Evolutionary conservation across 2,113 vertebrate genomes (phyloP).

Genomic region (Alethe diademata): DNA sequence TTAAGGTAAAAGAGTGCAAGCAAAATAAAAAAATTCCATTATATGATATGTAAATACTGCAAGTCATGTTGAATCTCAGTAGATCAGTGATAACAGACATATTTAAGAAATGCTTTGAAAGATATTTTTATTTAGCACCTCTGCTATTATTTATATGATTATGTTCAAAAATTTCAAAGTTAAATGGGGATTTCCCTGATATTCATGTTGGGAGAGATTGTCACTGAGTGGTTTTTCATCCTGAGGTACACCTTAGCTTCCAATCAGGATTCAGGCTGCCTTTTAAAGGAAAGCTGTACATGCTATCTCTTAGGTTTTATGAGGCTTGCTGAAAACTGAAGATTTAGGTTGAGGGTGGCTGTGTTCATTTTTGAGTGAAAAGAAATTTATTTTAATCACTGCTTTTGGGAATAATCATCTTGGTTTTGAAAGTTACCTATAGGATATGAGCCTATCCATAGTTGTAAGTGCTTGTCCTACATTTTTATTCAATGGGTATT

Average conservation of each 20-base stretch:
- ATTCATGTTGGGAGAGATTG: neutral
- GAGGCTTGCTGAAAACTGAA: neutral
- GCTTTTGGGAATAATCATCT: neutral
- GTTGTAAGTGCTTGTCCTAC: neutral
- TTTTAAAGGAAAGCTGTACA: neutral
- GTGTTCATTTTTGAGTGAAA: neutral
- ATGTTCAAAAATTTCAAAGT: neutral
- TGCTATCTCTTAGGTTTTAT: neutral
- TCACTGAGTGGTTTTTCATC: neutral
- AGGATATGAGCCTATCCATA: neutral
- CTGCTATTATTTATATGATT: neutral
- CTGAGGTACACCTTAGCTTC: neutral
- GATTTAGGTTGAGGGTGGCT: neutral
- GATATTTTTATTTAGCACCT: neutral
- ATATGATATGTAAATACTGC: neutral
- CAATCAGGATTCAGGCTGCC: neutral
- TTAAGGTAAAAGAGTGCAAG: neutral
- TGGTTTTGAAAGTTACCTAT: neutral
- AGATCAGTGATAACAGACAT: neutral
- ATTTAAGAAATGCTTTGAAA: neutral
- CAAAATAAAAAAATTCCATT: neutral
- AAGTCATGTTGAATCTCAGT: neutral
- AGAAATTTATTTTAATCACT: neutral
- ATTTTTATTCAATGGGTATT: neutral
- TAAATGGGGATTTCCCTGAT: neutral